phyloP scores from a whole-genome alignment of 2,797 vertebrate genomes.

The Halcyon smyrnensis region DNA sequence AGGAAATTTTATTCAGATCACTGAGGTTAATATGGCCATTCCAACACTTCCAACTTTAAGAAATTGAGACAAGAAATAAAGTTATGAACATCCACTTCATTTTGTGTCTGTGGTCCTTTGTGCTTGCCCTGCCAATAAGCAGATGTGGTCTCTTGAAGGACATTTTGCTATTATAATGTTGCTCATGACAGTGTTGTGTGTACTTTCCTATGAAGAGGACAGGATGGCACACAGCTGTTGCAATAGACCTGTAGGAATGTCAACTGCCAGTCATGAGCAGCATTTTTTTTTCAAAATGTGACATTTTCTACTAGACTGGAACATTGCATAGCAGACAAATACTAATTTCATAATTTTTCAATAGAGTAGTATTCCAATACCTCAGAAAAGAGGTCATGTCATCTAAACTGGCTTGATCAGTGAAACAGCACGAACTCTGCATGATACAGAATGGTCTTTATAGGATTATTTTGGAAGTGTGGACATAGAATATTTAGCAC shows the following conservation, averaged over 20 bases:
- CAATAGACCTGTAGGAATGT: background rate
- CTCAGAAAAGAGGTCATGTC: background rate
- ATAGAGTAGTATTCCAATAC: background rate
- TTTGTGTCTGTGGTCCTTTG: background rate
- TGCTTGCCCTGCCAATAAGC: background rate
- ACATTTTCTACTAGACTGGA: background rate
- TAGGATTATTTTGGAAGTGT: background rate
- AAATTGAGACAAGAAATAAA: background rate
- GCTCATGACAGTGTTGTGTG: background rate
- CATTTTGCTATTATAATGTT: background rate
- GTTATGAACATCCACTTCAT: background rate
- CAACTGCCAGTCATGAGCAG: background rate
- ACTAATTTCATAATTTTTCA: background rate
- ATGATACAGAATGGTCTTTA: background rate
- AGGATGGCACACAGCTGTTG: background rate
- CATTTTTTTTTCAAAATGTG: background rate
- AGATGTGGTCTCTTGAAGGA: background rate
- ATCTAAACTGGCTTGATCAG: background rate
- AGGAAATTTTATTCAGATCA: background rate
- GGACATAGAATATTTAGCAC: background rate
- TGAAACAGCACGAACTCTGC: background rate
- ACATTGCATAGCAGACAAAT: background rate
- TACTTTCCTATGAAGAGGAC: background rate
- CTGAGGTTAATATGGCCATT: background rate
- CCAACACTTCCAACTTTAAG: background rate